Conservation (phyloP, 2,797 vertebrate species). For the Vultur gryphus region DNA sequence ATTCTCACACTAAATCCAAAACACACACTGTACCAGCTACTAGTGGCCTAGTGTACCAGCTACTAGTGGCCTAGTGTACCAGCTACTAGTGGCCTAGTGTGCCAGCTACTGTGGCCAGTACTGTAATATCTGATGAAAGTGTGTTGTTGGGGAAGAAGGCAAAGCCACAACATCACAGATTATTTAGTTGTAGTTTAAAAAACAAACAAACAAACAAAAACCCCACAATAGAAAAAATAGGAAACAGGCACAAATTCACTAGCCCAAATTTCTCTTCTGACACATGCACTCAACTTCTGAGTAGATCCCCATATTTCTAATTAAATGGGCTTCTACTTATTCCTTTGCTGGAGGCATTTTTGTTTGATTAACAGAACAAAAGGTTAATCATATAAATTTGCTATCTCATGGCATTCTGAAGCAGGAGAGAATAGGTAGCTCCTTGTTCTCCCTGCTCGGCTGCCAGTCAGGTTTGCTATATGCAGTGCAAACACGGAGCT, state of each 20-base stretch:
- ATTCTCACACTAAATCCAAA: too few relatives aligned
- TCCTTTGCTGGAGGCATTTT: constrained; percentile 52
- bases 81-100: too few relatives aligned
- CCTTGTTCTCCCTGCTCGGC: not conserved
- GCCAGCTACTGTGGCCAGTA: not conserved
- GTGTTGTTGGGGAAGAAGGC: not conserved
- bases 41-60: too few relatives aligned
- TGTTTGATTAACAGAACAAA: constrained; percentile 63
- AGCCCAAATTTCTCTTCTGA: not conserved
- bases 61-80: not conserved
- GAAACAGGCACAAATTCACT: not conserved
- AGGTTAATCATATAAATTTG: constrained; percentile 65
- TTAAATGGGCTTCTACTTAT: constrained; percentile 32
- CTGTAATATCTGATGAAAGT: not conserved
- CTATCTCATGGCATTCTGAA: not conserved
- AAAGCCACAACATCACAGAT: not conserved
- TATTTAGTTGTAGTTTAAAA: not conserved
- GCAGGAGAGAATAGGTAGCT: not conserved
- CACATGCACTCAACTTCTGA: not conserved
- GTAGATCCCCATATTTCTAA: constrained; percentile 5
- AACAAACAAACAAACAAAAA: too few relatives aligned
- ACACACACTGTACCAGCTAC: too few relatives aligned
- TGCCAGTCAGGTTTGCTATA: not conserved
- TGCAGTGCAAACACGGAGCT: not conserved
- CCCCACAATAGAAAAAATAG: not conserved